These are phyloP conservation scores for Eupsilia transversa DNA, from an alignment of 2,888 invertebrate species.

Conservation along the genomic window DNA sequence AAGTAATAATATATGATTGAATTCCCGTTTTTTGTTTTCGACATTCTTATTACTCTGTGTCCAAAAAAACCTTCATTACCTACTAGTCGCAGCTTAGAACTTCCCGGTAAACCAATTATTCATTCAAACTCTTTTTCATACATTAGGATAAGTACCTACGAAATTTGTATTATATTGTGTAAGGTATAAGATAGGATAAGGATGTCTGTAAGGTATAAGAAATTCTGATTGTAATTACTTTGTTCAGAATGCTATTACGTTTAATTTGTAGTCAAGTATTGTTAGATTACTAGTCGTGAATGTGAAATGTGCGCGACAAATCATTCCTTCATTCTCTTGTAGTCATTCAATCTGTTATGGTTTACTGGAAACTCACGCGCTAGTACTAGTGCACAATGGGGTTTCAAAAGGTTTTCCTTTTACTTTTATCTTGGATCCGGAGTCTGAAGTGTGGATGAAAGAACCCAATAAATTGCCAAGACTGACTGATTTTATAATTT, in stretches of 20 bases:
- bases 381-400: conserved; percentile 30
- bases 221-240: conserved; percentile 6
- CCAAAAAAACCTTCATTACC: background rate
- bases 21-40: background rate
- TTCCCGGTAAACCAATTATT: conserved; percentile 3
- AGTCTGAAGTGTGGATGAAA: conserved; percentile 10
- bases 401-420: conserved; percentile 34
- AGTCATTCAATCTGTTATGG: conserved; percentile 30
- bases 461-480: background rate
- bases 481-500: conserved; percentile 36
- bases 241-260: background rate
- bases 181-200: background rate
- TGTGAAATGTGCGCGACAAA: conserved; percentile 29
- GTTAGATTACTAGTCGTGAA: conserved; percentile 16
- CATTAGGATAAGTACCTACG: background rate
- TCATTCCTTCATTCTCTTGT: conserved; percentile 20
- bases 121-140: background rate
- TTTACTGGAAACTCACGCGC: conserved; percentile 28
- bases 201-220: conserved; percentile 2
- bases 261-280: conserved; percentile 18
- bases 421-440: conserved; percentile 23
- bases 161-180: conserved; percentile 8
- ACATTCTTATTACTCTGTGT: background rate
- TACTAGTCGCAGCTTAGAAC: background rate
- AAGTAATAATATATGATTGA: background rate